Evolutionary conservation across 2,113 vertebrate genomes (phyloP), one percentile per base, ranked within the genome.

Genomic region (Carollia perspicillata): DNA sequence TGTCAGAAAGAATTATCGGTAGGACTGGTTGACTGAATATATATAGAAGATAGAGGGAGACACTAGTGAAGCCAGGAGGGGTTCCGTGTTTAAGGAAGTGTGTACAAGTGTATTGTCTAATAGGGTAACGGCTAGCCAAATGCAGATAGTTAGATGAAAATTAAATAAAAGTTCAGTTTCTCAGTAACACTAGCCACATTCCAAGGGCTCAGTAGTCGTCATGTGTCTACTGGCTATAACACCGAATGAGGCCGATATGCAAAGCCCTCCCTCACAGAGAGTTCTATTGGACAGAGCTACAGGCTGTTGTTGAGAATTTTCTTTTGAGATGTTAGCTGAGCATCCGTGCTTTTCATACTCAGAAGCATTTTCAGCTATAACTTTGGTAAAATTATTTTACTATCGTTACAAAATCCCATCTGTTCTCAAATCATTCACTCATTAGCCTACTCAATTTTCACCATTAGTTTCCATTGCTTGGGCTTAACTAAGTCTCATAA

Each of bases 361-460:
- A 65, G 35, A 83, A 9, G 14, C 33, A 84, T 90, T 80, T 89
- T 91, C 68, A 72, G 28, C 30, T 42, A 51, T 83, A 81, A 81
- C 17, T 92, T 86, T 68, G 33, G 55, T 94, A 49, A 85, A 85
- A 74, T 96, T 84, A 53, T 75, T 89, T 89, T 91, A 30, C 78
- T 63, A 26, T 88, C 11, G 20, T 55, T 53, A 58, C n/a, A 91
- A 95, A 95, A 78, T 4, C 3, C n/a, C 22, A 16, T 65, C n/a
- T 93, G 26, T 88, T 93, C 51, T 90, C 51, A 86, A 86, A 44
- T 86, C 23, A 91, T 68, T 90, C 30, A 90, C 30, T 89, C 16
- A 49, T 88, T 80, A 68, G 2, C 20, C 58, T 78, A 28, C 71
- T 66, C 84, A 80, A 53, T 90, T 78, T 23, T 26, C 49, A 53